Percentiles rank a stretch among this genome's conserved stretches.
Conservation (phyloP, 2,888 invertebrate genomes). For the Cistogaster globosa region DNA sequence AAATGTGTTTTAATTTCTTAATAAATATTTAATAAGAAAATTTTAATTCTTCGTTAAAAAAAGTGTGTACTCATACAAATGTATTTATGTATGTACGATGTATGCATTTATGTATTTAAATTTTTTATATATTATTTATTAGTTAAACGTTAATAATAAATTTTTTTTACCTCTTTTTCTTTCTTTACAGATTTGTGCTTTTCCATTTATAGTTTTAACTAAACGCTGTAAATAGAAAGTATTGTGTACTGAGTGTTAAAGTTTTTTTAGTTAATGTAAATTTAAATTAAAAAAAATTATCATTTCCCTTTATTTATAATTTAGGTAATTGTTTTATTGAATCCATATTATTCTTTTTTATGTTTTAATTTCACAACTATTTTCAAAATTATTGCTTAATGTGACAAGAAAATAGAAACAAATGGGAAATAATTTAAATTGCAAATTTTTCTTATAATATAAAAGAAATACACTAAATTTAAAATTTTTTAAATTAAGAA, state of each 20-base stretch:
- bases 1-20: too few species aligned
- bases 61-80: too few species aligned
- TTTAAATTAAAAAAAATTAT: constrained; percentile 22
- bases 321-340: constrained; percentile 48
- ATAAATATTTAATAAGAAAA: not conserved
- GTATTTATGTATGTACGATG: too few species aligned
- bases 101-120: not conserved
- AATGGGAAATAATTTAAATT: not conserved
- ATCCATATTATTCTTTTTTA: too few species aligned
- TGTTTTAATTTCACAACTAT: not conserved
- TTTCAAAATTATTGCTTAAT: not conserved
- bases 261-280: constrained; percentile 2
- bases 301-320: constrained; percentile 42
- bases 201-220: constrained; percentile 21
- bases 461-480: too few species aligned
- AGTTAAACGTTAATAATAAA: not conserved
- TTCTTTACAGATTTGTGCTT: constrained; percentile 59
- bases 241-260: constrained; percentile 45
- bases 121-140: not conserved
- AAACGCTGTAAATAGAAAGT: constrained; percentile 28
- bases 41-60: too few species aligned
- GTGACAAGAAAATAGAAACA: not conserved
- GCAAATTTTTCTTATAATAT: too few species aligned
- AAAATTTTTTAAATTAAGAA: too few species aligned
- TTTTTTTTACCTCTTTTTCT: constrained; percentile 17